Evolutionary conservation across 2,113 vertebrate genomes (phyloP), one percentile per base, ranked within the genome.

Genomic region (Scomber japonicus): DNA sequence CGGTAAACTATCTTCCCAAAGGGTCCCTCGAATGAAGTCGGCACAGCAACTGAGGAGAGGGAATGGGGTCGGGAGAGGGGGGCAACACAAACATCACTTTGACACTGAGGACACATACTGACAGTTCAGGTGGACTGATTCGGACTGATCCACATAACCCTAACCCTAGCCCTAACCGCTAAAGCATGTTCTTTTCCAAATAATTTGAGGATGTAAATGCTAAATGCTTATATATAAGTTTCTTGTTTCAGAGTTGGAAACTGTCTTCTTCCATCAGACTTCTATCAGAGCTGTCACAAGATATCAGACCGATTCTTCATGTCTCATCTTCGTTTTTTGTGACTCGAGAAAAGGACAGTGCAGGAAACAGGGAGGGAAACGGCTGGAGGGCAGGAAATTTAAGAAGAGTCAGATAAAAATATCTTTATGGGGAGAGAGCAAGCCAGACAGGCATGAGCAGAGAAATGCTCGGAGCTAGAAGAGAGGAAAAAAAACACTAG

Each of bases 21-120:
- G 3, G 96, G 97, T 12, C 98, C 98, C 93, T 99, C 98, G 4
- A 97, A 99, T 3, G 98, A 99, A 0, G 98, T 99, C 4, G 98
- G 97, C 17, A 91, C 95, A 30, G 96, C 95, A 4, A 89, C 98
- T 99, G 76, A 17, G 51, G 64, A 71, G 21, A 51, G 14, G 3
- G 24, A 27, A 27, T 3, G 24, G 24, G 24, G 24, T 21, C 21
- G 31, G 35, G 35, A 8, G 35, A 8, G 35, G 9, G 66, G 63
- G 2, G 59, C 16, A 64, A 64, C 19, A 46, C 4, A 73, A 48
- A 76, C 10, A 62, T 30, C 21, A 71, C 13, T 49, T 11, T 49
- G 21, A 70, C 21, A 55, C 4, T 40, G 45, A 50, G 31, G 35
- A 40, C 35, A 40, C 5, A 40, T 40, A 2, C 35, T 40, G 8